Base-by-base conservation (phyloP, 2,113 vertebrate species). In the Pelobates fuscus region DNA sequence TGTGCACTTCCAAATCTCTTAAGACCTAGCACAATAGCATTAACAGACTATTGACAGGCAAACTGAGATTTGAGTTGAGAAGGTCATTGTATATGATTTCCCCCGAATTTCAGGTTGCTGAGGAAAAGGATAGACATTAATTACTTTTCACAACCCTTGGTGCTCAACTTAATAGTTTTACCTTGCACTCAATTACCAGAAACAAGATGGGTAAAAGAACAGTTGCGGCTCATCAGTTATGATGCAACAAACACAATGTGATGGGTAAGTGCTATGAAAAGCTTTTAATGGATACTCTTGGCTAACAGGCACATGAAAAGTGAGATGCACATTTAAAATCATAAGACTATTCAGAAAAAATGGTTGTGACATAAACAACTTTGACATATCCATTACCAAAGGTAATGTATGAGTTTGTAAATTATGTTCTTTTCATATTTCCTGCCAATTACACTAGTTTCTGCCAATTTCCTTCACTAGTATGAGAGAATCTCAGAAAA, bases 161-260 rank as follows among this genome's bases (percentile, higher is more conserved):
- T 17, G 26, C 26, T 20, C 58, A 27, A 32, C 49, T 43, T 71
- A 63, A 71, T 71, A 57, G 64, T 67, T 76, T 76, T 64, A 76
- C 72, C 29, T 76, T 76, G 72, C 72, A 76, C 72, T 76, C 72
- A 67, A 76, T 76, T 76, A 76, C 63, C 24, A 64, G 72, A 44
- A 67, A 76, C 72, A 76, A 60, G 64, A 76, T 76, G 32, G 55
- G 72, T 67, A 76, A 60, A 43, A 76, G 64, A 59, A n/a, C 41
- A 30, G 64, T 76, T 25, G 59, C 67, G 71, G 32, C 60, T 67
- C 63, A 76, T 60, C 41, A 37, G 67, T 32, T 76, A 21, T 54
- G 54, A 52, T 67, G 24, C 37, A n/a, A 15, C 72, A 59, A 49
- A 59, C 14, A 49, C 63, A 59, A 59, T 32, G 20, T 60, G 64